phyloP scores from a whole-genome alignment of 2,797 vertebrate species.

The Melanotaenia nigrans region DNA sequence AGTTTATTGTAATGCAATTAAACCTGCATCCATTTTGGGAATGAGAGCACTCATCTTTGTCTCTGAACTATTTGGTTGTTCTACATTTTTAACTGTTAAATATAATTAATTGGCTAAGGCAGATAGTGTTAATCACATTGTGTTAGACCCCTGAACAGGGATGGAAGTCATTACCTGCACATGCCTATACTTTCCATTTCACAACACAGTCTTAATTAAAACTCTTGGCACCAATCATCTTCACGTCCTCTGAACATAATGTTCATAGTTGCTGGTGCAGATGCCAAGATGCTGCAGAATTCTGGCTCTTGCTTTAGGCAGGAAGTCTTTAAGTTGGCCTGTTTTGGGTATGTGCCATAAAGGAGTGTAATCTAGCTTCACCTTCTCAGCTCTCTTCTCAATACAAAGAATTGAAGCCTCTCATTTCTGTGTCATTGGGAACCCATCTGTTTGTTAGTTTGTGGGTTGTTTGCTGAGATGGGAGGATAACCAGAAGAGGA shows the following conservation, averaged over 20 bases:
- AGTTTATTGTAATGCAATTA: conserved; percentile 46
- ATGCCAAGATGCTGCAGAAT: conserved; percentile 71
- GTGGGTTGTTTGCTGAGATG: conserved; percentile 63
- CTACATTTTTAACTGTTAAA: conserved; percentile 67
- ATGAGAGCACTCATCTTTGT: conserved; percentile 44
- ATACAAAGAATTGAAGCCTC: conserved; percentile 68
- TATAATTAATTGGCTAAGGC: conserved; percentile 67
- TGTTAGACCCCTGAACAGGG: conserved; percentile 59
- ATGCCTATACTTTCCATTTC: conserved; percentile 64
- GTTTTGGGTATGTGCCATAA: conserved; percentile 69
- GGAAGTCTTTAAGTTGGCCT: conserved; percentile 75
- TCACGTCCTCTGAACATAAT: conserved; percentile 66
- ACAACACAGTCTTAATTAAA: conserved; percentile 73
- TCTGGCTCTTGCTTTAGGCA: conserved; percentile 61
- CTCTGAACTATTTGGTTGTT: conserved; percentile 52
- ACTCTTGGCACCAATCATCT: conserved; percentile 66
- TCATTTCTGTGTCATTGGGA: conserved; percentile 77
- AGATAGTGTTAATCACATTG: conserved; percentile 70
- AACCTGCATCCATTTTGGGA: conserved; percentile 40
- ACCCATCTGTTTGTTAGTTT: conserved; percentile 74
- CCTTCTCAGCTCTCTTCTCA: conserved; percentile 62
- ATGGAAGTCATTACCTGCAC: conserved; percentile 68
- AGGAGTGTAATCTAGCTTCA: conserved; percentile 69
- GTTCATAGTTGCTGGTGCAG: conserved; percentile 61
- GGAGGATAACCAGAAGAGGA: conserved; percentile 63